A percentile compares a stretch with the other conserved stretches of the same genome.
Conservation (phyloP, 2,113 vertebrate species). For the Hoplias malabaricus region DNA sequence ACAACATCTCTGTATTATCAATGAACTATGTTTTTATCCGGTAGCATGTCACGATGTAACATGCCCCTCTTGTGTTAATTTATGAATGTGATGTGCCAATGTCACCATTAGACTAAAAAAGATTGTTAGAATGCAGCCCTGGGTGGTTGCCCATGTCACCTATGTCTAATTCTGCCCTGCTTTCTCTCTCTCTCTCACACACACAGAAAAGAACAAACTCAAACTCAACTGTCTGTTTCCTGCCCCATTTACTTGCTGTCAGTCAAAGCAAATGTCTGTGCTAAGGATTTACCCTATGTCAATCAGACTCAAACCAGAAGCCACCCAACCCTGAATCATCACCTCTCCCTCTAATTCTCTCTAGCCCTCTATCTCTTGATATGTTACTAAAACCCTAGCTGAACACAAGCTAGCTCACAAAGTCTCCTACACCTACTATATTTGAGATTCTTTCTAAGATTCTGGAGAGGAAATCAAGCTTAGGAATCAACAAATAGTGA, state of each 20-base stretch:
- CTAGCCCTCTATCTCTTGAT: slow-evolving; percentile 9
- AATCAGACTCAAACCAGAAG: slow-evolving; percentile 63
- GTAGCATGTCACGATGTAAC: too few species aligned
- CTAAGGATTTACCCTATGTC: slow-evolving; percentile 65
- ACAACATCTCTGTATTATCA: too few species aligned
- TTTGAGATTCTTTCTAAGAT: slow-evolving; percentile 5
- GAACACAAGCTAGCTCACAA: neutral
- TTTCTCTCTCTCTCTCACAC: neutral
- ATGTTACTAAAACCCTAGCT: neutral
- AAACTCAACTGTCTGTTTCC: slow-evolving; percentile 56
- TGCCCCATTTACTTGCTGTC: slow-evolving; percentile 61
- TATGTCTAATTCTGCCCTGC: too few species aligned
- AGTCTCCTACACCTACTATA: neutral
- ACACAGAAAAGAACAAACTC: slow-evolving; percentile 39
- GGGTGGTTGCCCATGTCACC: too few species aligned
- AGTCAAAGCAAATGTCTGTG: slow-evolving; percentile 67
- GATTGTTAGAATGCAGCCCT: too few species aligned
- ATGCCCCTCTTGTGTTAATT: too few species aligned
- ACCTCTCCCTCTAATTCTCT: slow-evolving; percentile 49
- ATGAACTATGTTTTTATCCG: too few species aligned
- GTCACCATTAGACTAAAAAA: too few species aligned
- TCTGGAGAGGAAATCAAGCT: slow-evolving; percentile 5
- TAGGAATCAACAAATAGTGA: neutral
- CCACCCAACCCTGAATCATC: slow-evolving; percentile 60
- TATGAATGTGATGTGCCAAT: too few species aligned